These are phyloP conservation scores for Oscheius sp. DNA, from an alignment of 2,888 invertebrate species.

Conservation along the genomic window DNA sequence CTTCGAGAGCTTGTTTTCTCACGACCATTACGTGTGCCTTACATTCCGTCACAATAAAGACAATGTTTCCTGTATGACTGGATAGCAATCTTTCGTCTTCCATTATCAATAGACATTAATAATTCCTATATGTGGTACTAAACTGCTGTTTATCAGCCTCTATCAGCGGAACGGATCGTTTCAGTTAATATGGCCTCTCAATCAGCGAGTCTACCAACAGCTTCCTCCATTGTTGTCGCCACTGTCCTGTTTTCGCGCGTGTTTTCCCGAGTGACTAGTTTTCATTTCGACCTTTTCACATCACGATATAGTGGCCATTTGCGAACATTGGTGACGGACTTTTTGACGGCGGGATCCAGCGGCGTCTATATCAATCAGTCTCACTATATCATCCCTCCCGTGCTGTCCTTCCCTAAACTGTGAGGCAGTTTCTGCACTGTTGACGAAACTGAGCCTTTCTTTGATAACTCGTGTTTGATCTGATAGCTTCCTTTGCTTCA, in stretches of 20 bases:
- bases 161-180: conserved; percentile 30
- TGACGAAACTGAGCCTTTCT: neutral
- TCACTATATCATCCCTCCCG: too few species aligned
- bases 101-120: conserved; percentile 19
- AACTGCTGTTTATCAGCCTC: conserved; percentile 28
- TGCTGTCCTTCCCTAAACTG: neutral
- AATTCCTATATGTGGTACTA: conserved; percentile 17
- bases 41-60: neutral
- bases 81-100: too few species aligned
- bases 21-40: conserved; percentile 15
- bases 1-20: neutral
- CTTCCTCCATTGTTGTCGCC: neutral
- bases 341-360: too few species aligned
- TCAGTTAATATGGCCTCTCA: conserved; percentile 6
- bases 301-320: too few species aligned
- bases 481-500: too few species aligned
- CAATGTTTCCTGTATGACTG: too few species aligned
- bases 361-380: too few species aligned
- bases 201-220: conserved; percentile 18
- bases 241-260: neutral
- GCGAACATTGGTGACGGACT: too few species aligned
- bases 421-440: conserved; percentile 2
- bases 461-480: conserved; percentile 1
- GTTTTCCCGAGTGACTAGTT: too few species aligned
- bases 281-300: too few species aligned